Conservation (phyloP, 2,888 invertebrate species). For the Onthophagus sagittarius region DNA sequence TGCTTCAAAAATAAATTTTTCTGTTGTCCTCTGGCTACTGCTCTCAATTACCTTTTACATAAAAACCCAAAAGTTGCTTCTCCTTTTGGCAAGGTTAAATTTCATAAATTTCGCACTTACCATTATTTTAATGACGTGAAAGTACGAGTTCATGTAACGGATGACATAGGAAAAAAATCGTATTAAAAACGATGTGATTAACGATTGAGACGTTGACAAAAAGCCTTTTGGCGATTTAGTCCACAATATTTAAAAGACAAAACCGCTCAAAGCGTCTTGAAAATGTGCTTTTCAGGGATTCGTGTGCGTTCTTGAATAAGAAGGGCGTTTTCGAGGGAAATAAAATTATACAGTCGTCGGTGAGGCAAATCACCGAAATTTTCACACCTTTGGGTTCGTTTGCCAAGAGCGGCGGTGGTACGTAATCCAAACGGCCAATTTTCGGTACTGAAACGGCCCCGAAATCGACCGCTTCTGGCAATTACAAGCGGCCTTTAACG, state of each 20-base stretch:
- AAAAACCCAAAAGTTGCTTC: neutral
- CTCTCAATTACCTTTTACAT: neutral
- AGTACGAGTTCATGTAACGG: neutral
- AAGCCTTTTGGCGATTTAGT: neutral
- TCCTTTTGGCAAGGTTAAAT: neutral
- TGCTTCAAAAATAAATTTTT: neutral
- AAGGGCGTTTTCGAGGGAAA: neutral
- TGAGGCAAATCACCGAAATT: neutral
- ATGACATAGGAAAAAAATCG: neutral
- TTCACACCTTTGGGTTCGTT: neutral
- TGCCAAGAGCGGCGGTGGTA: neutral
- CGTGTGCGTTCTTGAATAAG: neutral
- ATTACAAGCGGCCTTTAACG: neutral
- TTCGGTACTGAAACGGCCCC: neutral
- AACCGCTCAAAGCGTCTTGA: neutral
- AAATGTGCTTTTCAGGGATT: neutral
- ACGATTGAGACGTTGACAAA: neutral
- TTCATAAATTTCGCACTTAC: neutral
- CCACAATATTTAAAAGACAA: neutral
- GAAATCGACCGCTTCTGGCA: neutral
- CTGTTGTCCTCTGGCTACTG: neutral
- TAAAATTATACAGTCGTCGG: neutral
- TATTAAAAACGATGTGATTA: neutral
- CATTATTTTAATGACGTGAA: neutral
- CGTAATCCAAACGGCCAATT: neutral